Percentiles rank a stretch among this genome's conserved stretches.
Conservation (phyloP, 2,113 vertebrate species). For the Pelobates fuscus region DNA sequence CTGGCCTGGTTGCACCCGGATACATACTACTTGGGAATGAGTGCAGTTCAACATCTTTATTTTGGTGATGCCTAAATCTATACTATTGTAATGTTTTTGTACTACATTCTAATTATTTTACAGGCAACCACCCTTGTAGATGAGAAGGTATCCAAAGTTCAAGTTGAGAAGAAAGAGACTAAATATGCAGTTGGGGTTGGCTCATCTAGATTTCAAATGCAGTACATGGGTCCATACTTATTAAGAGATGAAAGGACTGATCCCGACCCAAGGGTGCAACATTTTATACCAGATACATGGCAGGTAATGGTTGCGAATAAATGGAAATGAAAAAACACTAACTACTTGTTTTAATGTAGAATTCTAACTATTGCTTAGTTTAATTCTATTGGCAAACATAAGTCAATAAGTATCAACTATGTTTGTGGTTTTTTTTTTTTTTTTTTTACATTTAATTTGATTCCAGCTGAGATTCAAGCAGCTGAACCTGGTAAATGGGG, state of each 20-base stretch:
- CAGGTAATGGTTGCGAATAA: constrained; percentile 66
- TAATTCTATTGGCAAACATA: too few relatives aligned
- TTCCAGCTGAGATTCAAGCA: too few relatives aligned
- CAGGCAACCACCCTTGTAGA: not conserved
- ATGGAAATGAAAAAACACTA: not conserved
- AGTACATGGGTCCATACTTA: constrained; percentile 68
- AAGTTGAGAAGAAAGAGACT: not conserved
- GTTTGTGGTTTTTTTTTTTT: too few relatives aligned
- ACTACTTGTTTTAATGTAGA: not conserved
- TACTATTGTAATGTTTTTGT: too few relatives aligned
- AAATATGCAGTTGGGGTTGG: constrained; percentile 55
- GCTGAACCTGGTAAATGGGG: too few relatives aligned
- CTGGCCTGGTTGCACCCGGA: too few relatives aligned
- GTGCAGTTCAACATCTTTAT: too few relatives aligned
- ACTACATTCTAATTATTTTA: too few relatives aligned
- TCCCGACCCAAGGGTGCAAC: constrained; percentile 65
- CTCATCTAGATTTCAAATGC: constrained; percentile 66
- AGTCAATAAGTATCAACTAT: too few relatives aligned
- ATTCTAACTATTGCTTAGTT: not conserved
- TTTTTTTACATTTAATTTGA: too few relatives aligned
- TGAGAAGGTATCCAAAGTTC: not conserved
- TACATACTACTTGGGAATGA: too few relatives aligned
- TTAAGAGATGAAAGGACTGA: constrained; percentile 67
- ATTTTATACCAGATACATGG: constrained; percentile 74
- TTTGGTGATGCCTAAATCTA: too few relatives aligned